phyloP scores from a whole-genome alignment of 2,888 invertebrate species.

The Diarsia mendica region DNA sequence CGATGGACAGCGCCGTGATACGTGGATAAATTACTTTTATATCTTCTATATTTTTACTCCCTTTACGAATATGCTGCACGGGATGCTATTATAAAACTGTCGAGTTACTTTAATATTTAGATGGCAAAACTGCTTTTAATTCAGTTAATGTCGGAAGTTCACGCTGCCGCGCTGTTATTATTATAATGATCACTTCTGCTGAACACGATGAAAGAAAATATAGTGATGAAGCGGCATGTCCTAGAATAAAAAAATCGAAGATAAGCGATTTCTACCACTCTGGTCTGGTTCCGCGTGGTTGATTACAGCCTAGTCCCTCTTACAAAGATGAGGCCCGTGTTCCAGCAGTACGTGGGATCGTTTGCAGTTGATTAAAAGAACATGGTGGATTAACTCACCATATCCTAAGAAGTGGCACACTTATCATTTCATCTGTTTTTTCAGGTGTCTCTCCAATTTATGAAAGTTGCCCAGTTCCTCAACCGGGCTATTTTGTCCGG shows the following conservation, averaged over 20 bases:
- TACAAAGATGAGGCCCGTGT: neutral
- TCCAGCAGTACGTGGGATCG: neutral
- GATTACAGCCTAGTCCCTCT: neutral
- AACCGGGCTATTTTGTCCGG: neutral
- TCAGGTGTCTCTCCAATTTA: neutral
- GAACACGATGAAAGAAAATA: neutral
- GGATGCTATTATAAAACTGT: slow-evolving; percentile 25
- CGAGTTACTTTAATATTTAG: neutral
- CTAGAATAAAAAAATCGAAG: neutral
- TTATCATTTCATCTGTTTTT: neutral
- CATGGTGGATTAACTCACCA: neutral
- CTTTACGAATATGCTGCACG: slow-evolving; percentile 28
- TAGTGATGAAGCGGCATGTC: neutral
- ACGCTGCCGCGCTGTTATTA: no score
- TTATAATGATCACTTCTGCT: neutral
- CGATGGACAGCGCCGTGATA: slow-evolving; percentile 61
- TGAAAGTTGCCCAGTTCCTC: neutral
- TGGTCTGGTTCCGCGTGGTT: neutral
- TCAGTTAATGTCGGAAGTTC: neutral
- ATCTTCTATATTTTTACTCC: slow-evolving; percentile 42
- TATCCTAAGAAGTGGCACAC: neutral
- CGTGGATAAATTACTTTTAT: slow-evolving; percentile 62
- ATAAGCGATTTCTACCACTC: neutral
- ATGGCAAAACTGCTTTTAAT: neutral
- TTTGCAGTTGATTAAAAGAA: neutral